These are phyloP conservation scores for Paedocypris sp. DNA, from an alignment of 2,113 vertebrate genomes.

Conservation along the genomic window DNA sequence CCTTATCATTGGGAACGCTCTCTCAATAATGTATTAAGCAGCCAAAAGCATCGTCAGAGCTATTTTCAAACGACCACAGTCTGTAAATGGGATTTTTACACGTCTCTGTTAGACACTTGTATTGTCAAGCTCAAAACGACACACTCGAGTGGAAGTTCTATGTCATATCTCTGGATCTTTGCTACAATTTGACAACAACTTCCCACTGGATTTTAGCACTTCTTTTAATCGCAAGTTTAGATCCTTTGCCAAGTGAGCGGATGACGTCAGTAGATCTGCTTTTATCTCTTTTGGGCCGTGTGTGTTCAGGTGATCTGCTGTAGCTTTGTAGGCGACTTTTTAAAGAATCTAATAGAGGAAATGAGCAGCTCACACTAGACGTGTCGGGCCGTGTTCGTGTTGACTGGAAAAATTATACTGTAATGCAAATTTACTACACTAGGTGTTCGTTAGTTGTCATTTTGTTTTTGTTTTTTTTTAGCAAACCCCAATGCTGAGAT, in stretches of 20 bases:
- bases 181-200: neutral
- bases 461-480: neutral
- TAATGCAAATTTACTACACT: too few relatives aligned
- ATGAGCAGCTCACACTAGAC: neutral
- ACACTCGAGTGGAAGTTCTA: neutral
- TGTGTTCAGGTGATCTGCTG: neutral
- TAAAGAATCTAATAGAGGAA: neutral
- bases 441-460: neutral
- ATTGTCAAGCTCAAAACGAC: neutral
- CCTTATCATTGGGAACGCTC: neutral
- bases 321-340: neutral
- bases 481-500: neutral
- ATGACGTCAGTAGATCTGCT: neutral
- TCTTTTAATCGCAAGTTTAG: neutral
- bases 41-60: too few relatives aligned
- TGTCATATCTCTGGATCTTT: neutral
- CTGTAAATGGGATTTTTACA: neutral
- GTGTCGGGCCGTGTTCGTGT: conserved; percentile 23
- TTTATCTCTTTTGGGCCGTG: neutral
- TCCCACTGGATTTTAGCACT: neutral
- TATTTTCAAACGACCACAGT: neutral
- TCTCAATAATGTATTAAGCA: too few relatives aligned
- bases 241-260: neutral
- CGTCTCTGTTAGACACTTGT: neutral
- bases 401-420: conserved; percentile 15